These are phyloP conservation scores for Globicephala melas DNA, from an alignment of 2,113 vertebrate genomes.

Conservation along the genomic window DNA sequence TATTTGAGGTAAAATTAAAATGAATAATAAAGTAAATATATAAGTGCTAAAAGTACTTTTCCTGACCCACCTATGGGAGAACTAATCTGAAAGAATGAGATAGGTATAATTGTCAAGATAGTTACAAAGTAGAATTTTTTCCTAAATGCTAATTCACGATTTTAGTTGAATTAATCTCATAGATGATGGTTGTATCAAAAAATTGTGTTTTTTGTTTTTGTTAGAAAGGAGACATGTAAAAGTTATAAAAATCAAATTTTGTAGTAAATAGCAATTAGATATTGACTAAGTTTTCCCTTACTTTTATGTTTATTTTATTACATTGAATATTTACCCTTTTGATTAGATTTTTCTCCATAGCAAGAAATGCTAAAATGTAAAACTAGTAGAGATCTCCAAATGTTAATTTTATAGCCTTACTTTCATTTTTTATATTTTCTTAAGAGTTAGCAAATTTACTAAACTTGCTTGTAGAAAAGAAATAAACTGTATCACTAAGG, in stretches of 20 bases:
- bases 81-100: not conserved
- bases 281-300: not conserved
- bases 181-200: not conserved
- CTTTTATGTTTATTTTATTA: not conserved
- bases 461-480: not conserved
- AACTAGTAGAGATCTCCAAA: not conserved
- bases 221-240: not conserved
- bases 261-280: not conserved
- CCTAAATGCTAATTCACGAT: not conserved
- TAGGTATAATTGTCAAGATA: not conserved
- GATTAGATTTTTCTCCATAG: constrained; percentile 24
- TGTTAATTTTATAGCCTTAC: not conserved
- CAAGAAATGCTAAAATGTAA: not conserved
- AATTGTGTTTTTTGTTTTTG: not conserved
- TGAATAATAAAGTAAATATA: not conserved
- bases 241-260: not conserved
- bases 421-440: not conserved
- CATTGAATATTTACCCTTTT: not conserved
- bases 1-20: not conserved
- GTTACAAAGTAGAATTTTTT: not conserved
- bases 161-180: not conserved
- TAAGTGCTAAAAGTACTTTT: not conserved
- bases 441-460: not conserved
- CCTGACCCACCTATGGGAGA: not conserved
- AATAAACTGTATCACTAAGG: not conserved